Evolutionary conservation across 2,797 vertebrate species (phyloP), one percentile per base, ranked within the genome.

Genomic region (Prunella strophiata): DNA sequence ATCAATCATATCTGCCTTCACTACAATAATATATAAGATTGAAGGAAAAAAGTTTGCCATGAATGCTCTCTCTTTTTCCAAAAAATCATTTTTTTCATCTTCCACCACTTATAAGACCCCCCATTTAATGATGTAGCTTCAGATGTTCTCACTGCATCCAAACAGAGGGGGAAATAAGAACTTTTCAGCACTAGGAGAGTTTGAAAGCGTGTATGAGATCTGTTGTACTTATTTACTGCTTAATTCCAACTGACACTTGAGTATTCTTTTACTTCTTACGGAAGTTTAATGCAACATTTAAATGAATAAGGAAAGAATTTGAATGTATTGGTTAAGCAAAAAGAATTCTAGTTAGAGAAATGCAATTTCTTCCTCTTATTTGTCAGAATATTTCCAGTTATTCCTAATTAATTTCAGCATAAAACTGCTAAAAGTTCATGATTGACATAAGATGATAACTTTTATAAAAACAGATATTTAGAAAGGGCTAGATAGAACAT

Each of bases 11-110:
- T 12, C 42, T 82, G 3, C 29, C 38, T 86, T 86, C 26, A 13
- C 5, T 32, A 10, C 8, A 83, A 70, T 6, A 40, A 48, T 10
- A 27, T 0, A 0, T 11, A 62, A 75, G 17, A 78, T 62, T 4
- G 16, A 68, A 21, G 40, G 16, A 8, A 26, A 55, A 85, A 71
- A 38, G 1, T 6, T 88, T 90, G 63, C n/a, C 40, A 15, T 25
- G 4, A 55, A 22, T 62, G 40, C 27, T 54, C 9, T 74, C 7
- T 48, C 13, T 45, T 85, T 73, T 36, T 66, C 17, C 40, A 54
- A 58, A 47, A 1, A 22, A 25, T 2, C 3, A 6, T 26, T 55
- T 81, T 62, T 68, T 82, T 40, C 3, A 16, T 92, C 29, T 85
- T n/a, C 2, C 7, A 78, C 2, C 1, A 25, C 8, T 48, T 13